phyloP scores from a whole-genome alignment of 2,113 vertebrate genomes.

The Nansenia antarctica region DNA sequence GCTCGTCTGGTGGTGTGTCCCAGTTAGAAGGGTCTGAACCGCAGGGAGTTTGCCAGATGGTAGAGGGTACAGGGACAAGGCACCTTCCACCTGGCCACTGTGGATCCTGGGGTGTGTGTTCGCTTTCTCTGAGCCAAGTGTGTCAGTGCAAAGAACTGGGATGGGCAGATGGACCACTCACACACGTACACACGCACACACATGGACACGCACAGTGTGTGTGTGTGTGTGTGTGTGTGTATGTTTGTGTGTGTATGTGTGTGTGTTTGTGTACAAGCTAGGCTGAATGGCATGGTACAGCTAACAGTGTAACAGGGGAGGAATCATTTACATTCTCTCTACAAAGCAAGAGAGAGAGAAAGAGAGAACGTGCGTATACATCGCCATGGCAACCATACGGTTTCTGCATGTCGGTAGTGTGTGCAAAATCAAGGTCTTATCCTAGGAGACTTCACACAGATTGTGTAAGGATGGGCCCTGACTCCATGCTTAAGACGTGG shows the following conservation, averaged over 20 bases:
- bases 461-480: not conserved
- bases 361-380: slow-evolving; percentile 21
- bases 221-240: not conserved
- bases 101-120: slow-evolving; percentile 35
- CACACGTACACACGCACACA: not conserved
- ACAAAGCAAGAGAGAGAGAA: not conserved
- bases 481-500: too few species aligned
- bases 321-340: slow-evolving; percentile 19
- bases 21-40: slow-evolving; percentile 28
- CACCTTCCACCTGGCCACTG: slow-evolving; percentile 50
- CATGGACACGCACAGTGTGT: not conserved
- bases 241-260: not conserved
- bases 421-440: slow-evolving; percentile 11
- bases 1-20: slow-evolving; percentile 9
- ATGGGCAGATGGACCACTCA: slow-evolving; percentile 24
- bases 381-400: slow-evolving; percentile 44
- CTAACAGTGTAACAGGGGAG: not conserved
- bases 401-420: slow-evolving; percentile 5
- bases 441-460: not conserved
- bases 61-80: slow-evolving; percentile 31
- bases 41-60: slow-evolving; percentile 40
- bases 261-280: not conserved
- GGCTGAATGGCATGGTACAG: not conserved
- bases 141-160: slow-evolving; percentile 50
- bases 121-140: slow-evolving; percentile 35